Evolutionary conservation across 2,888 invertebrate species (phyloP).

Genomic region (Chrysolina americana): DNA sequence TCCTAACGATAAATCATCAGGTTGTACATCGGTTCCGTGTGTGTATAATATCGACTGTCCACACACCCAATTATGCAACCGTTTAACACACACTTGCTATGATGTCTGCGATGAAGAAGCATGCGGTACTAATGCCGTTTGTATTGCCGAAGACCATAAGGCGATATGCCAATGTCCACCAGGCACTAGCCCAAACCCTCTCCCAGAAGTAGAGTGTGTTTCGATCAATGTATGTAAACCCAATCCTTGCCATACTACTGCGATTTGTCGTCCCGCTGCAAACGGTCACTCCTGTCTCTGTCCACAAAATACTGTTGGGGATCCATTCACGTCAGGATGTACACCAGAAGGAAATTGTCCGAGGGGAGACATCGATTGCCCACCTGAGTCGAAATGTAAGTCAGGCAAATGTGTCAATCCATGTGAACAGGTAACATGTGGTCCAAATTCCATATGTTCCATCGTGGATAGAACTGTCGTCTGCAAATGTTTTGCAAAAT

Average conservation of each 20-base stretch:
- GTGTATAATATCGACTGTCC: slow-evolving; percentile 90
- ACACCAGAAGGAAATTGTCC: slow-evolving; percentile 83
- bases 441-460: slow-evolving; percentile 85
- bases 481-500: slow-evolving; percentile 86
- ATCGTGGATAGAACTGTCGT: slow-evolving; percentile 82
- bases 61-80: slow-evolving; percentile 84
- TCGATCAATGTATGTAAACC: slow-evolving; percentile 81
- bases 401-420: slow-evolving; percentile 84
- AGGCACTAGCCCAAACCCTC: slow-evolving; percentile 85
- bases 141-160: slow-evolving; percentile 88
- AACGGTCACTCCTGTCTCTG: slow-evolving; percentile 85
- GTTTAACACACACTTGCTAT: slow-evolving; percentile 85
- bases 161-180: slow-evolving; percentile 89
- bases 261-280: slow-evolving; percentile 79
- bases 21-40: slow-evolving; percentile 87
- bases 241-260: slow-evolving; percentile 86
- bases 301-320: slow-evolving; percentile 82
- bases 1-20: slow-evolving; percentile 82
- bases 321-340: slow-evolving; percentile 84
- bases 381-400: slow-evolving; percentile 80
- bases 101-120: slow-evolving; percentile 86
- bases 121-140: slow-evolving; percentile 90
- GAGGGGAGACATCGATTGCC: slow-evolving; percentile 83
- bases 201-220: slow-evolving; percentile 87
- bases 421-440: slow-evolving; percentile 83